Conservation (phyloP, 2,113 vertebrate genomes). For the Cephalopterus ornatus region DNA sequence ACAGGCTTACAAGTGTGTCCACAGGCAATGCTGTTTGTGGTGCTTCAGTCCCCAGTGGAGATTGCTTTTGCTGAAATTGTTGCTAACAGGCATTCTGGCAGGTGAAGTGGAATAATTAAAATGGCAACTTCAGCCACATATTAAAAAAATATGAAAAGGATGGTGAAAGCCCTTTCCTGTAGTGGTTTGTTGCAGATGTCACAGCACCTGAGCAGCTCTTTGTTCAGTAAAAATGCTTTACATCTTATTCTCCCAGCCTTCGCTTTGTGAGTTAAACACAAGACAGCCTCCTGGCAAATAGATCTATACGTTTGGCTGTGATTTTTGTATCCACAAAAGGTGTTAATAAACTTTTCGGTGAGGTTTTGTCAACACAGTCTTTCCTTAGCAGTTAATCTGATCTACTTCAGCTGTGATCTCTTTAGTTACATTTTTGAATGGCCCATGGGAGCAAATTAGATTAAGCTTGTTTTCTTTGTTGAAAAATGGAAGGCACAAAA, state of each 20-base stretch:
- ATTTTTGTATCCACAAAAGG: not conserved
- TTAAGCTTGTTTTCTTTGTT: not conserved
- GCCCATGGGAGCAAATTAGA: not conserved
- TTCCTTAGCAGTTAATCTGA: not conserved
- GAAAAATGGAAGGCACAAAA: conserved; percentile 14
- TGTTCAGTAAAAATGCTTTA: not conserved
- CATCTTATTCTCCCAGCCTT: not conserved
- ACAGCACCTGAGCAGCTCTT: not conserved
- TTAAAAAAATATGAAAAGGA: not conserved
- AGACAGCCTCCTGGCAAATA: not conserved
- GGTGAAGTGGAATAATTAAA: conserved; percentile 12
- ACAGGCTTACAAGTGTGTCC: not conserved
- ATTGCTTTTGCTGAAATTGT: not conserved
- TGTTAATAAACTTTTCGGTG: not conserved
- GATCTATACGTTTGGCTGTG: not conserved
- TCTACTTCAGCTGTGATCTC: not conserved
- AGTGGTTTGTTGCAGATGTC: not conserved
- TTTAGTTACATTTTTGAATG: not conserved
- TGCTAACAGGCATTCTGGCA: not conserved
- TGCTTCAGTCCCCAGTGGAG: not conserved
- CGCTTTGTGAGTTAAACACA: rapidly evolving
- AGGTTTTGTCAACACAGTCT: not conserved
- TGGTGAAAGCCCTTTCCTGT: not conserved
- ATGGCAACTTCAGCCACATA: not conserved
- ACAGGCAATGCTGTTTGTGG: not conserved